Percentiles rank a stretch among this genome's conserved stretches.
phyloP scores from a whole-genome alignment of 2,797 vertebrate species.

The Eremophila alpestris region DNA sequence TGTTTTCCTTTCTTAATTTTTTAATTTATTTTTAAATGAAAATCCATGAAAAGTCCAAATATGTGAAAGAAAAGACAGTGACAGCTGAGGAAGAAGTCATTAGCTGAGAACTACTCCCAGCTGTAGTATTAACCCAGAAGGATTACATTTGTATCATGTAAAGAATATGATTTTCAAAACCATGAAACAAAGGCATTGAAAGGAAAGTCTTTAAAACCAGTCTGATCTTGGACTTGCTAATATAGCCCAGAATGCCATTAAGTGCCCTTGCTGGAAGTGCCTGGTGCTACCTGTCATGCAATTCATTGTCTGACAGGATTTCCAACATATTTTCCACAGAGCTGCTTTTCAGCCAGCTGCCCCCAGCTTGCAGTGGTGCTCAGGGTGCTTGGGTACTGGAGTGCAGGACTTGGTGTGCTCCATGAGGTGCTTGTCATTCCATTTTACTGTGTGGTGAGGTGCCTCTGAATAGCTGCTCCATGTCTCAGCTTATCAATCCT shows the following conservation, averaged over 20 bases:
- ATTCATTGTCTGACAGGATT: background rate
- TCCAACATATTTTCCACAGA: background rate
- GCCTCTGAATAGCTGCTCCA: background rate
- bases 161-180: background rate
- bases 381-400: background rate
- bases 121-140: background rate
- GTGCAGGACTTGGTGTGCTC: background rate
- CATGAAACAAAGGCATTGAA: background rate
- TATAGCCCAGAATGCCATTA: background rate
- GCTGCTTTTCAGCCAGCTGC: background rate
- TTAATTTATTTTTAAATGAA: background rate
- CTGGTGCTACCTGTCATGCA: background rate
- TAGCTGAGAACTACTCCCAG: background rate
- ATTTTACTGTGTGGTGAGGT: background rate
- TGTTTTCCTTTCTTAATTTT: background rate
- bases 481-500: background rate
- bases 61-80: background rate
- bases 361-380: background rate
- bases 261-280: background rate
- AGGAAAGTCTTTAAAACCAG: background rate
- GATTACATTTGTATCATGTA: background rate
- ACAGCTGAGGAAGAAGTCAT: background rate
- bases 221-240: background rate
- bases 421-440: background rate
- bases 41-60: background rate